These are phyloP conservation scores for Anthopleura sola DNA, from an alignment of 64 coral and sea anemone genomes.

Conservation along the genomic window DNA sequence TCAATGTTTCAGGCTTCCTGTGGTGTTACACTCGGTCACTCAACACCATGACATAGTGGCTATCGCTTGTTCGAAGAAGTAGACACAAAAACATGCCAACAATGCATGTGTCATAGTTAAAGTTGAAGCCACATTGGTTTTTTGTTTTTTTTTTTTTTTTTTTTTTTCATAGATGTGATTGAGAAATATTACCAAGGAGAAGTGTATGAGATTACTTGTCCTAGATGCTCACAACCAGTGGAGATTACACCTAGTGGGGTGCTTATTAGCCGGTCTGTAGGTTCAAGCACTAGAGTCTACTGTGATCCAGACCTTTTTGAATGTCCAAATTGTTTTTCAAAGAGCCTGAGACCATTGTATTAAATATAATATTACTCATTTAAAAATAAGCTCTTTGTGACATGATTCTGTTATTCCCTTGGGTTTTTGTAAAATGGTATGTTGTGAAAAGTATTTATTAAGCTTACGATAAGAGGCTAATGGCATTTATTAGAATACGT, in stretches of 20 bases:
- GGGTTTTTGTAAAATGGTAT: background rate
- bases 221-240: background rate
- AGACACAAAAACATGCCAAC: no score
- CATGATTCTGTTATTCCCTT: background rate
- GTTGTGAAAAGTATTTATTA: no score
- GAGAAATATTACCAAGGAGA: background rate
- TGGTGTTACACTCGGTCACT: no score
- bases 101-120: no score
- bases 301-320: background rate
- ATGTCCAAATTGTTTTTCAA: constrained; percentile 1
- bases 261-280: background rate
- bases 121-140: background rate
- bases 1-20: no score
- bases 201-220: background rate
- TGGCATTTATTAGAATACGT: no score
- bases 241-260: background rate
- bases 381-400: background rate
- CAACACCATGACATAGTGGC: no score
- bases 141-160: no score
- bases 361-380: background rate
- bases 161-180: background rate
- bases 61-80: no score
- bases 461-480: no score
- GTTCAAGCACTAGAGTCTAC: constrained; percentile 1
- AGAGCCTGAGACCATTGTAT: background rate